Percentiles rank a stretch among this genome's conserved stretches.
These are phyloP conservation scores for Todiramphus saurophagus DNA, from an alignment of 2,113 vertebrate genomes.

Conservation along the genomic window DNA sequence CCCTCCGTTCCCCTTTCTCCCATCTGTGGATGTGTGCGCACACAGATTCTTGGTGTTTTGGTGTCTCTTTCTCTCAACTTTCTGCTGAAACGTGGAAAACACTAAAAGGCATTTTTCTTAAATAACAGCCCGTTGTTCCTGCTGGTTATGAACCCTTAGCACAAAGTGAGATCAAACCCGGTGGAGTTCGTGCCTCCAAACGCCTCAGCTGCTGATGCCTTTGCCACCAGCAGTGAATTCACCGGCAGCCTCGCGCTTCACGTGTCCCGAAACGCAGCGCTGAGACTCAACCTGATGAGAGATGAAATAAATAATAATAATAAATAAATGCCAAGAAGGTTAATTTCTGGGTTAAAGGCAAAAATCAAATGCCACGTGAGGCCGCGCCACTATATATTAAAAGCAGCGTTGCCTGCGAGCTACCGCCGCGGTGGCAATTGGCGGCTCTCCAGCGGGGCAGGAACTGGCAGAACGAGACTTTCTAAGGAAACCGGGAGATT, in stretches of 20 bases:
- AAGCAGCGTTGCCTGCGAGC: slow-evolving; percentile 22
- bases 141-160: neutral
- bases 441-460: neutral
- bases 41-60: neutral
- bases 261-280: neutral
- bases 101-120: slow-evolving; percentile 16
- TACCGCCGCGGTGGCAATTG: neutral
- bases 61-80: neutral
- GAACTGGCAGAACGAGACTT: slow-evolving; percentile 34
- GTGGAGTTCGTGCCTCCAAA: neutral
- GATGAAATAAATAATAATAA: neutral
- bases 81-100: slow-evolving; percentile 36
- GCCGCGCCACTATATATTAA: slow-evolving; percentile 10
- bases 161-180: neutral
- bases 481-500: slow-evolving; percentile 46
- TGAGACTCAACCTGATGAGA: neutral
- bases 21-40: rapidly evolving
- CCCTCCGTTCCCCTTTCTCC: neutral
- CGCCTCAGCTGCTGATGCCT: neutral
- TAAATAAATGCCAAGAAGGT: neutral
- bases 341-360: neutral
- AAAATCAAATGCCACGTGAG: neutral
- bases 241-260: neutral
- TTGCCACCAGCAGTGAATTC: neutral
- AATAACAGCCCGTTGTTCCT: neutral